Conservation (phyloP, 2,113 vertebrate species). For the Euleptes europaea region DNA sequence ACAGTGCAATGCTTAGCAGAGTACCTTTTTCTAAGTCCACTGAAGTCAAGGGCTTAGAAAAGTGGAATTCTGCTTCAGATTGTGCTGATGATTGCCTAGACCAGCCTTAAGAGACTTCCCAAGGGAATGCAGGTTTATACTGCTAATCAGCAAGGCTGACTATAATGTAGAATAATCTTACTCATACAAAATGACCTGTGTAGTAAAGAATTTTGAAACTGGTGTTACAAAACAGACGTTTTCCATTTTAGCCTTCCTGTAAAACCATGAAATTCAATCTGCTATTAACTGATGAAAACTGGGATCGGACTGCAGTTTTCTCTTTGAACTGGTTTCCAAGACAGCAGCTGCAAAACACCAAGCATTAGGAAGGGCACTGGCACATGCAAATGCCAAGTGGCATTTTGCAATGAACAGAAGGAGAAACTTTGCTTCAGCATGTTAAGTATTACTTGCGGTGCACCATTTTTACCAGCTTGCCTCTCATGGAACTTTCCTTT, state of each 20-base stretch:
- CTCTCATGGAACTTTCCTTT: neutral
- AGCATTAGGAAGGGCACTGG: conserved; percentile 52
- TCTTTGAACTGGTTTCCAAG: conserved; percentile 48
- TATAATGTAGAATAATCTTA: neutral
- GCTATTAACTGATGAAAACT: neutral
- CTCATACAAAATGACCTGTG: neutral
- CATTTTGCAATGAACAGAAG: conserved; percentile 23
- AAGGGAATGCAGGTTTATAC: neutral
- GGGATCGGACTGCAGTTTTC: neutral
- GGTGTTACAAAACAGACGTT: neutral
- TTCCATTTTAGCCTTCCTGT: neutral
- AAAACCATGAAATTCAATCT: neutral
- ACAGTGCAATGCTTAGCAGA: no score
- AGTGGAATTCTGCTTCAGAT: no score
- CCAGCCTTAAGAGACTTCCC: neutral
- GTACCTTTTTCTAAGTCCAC: no score
- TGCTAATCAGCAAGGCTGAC: neutral
- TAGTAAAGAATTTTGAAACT: neutral
- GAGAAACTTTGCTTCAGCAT: conserved; percentile 31
- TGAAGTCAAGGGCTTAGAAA: no score
- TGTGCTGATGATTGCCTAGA: neutral
- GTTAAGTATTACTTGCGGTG: neutral
- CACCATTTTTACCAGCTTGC: neutral
- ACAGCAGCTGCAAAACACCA: conserved; percentile 66
- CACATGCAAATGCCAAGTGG: conserved; percentile 38